phyloP scores from a whole-genome alignment of 1,140 invertebrate genomes.

The Marisa cornuarietis region DNA sequence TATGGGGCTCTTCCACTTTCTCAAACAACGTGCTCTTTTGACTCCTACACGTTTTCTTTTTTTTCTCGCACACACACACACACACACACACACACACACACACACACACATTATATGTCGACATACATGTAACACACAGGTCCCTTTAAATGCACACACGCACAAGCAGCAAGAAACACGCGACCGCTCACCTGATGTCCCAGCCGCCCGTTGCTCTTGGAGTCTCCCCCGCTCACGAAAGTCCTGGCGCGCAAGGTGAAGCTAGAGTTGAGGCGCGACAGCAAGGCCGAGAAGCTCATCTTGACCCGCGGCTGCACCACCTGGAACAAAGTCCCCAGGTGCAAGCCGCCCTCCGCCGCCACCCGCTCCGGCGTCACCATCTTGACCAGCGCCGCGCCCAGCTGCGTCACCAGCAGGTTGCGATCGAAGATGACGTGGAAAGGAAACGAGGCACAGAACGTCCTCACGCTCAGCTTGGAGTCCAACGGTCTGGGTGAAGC shows the following conservation, averaged over 20 bases:
- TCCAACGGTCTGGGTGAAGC: slow-evolving; percentile 44
- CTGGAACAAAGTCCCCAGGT: slow-evolving; percentile 44
- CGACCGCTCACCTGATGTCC: slow-evolving; percentile 13
- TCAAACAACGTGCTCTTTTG: too few relatives aligned
- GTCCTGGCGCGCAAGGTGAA: slow-evolving; percentile 50
- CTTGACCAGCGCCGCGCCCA: slow-evolving; percentile 68
- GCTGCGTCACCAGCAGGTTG: slow-evolving; percentile 84
- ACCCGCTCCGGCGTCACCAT: slow-evolving; percentile 44
- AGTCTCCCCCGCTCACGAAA: not conserved
- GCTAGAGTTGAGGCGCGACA: slow-evolving; percentile 56
- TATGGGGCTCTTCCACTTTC: too few relatives aligned
- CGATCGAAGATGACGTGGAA: slow-evolving; percentile 95
- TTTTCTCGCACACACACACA: slow-evolving; percentile 7
- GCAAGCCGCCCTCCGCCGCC: slow-evolving; percentile 28
- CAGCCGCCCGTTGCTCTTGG: slow-evolving; percentile 17
- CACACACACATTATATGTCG: not conserved
- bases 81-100: slow-evolving; percentile 5
- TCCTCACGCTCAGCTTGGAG: slow-evolving; percentile 64
- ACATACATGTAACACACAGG: slow-evolving; percentile 3
- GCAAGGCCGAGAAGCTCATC: slow-evolving; percentile 48
- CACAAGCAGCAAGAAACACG: not conserved
- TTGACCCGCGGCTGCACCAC: slow-evolving; percentile 49
- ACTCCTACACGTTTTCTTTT: too few relatives aligned
- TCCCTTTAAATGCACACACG: not conserved
- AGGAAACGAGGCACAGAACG: slow-evolving; percentile 94